A percentile compares a stretch with the other conserved stretches of the same genome.
Evolutionary conservation across 2,797 vertebrate species (phyloP).

Genomic region (Coracias cyanogaster): DNA sequence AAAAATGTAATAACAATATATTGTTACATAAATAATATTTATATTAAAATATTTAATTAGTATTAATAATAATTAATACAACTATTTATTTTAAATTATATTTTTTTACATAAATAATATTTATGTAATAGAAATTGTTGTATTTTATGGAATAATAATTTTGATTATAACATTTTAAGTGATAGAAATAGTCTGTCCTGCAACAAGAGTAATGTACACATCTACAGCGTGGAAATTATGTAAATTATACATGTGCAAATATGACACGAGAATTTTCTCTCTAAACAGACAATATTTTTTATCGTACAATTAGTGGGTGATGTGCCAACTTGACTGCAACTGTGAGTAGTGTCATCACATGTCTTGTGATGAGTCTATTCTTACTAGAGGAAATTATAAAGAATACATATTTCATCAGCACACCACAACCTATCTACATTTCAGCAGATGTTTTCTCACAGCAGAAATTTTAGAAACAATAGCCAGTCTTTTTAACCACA

Average conservation of each 20-base stretch:
- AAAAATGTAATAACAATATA: no score
- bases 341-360: not conserved
- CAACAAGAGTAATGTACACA: not conserved
- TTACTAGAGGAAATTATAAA: not conserved
- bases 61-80: no score
- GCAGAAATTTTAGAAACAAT: slow-evolving; percentile 54
- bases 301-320: not conserved
- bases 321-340: not conserved
- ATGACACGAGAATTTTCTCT: not conserved
- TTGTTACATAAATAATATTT: no score
- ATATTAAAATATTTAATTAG: no score
- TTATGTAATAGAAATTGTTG: not conserved
- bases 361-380: not conserved
- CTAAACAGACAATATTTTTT: not conserved
- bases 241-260: not conserved
- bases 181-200: not conserved
- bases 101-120: no score
- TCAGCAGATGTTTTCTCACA: slow-evolving; percentile 33
- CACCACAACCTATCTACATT: slow-evolving; percentile 22
- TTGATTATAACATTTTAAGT: not conserved
- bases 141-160: not conserved
- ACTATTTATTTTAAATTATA: no score
- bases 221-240: not conserved
- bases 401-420: not conserved
- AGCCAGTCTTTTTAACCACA: slow-evolving; percentile 40